phyloP scores from a whole-genome alignment of 2,888 invertebrate genomes.

The Bruchidius siliquastri region DNA sequence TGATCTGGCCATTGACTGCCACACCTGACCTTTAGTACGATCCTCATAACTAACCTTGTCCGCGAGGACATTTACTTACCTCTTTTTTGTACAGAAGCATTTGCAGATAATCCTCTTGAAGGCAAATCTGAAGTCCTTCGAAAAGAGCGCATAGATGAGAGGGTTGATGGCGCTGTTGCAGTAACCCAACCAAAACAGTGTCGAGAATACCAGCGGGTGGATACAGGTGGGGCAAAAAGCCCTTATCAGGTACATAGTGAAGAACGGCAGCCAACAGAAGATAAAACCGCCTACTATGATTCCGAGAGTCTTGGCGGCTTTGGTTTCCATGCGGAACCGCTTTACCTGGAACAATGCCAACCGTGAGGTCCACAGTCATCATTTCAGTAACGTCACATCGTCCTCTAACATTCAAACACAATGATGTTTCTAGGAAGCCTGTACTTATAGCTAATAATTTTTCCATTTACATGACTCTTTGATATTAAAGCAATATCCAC shows the following conservation, averaged over 20 bases:
- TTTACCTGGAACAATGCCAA: conserved; percentile 56
- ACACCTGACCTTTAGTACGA: no score
- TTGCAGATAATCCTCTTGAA: conserved; percentile 89
- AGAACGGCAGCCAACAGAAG: conserved; percentile 95
- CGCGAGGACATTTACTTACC: no score
- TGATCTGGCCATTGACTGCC: no score
- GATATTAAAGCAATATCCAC: no score
- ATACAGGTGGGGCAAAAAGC: conserved; percentile 86
- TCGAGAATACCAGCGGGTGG: conserved; percentile 77
- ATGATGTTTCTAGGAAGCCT: no score
- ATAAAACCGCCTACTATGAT: conserved; percentile 97
- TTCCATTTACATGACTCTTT: no score
- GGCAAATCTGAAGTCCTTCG: conserved; percentile 88
- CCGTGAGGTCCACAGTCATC: no score
- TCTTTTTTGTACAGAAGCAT: conserved; percentile 62
- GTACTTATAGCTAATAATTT: no score
- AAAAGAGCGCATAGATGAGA: conserved; percentile 90
- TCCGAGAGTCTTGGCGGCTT: conserved; percentile 93
- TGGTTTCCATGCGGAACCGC: conserved; percentile 91
- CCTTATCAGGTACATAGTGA: conserved; percentile 87
- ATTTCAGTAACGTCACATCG: no score
- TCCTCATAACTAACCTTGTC: no score
- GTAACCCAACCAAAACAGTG: conserved; percentile 96
- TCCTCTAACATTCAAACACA: no score
- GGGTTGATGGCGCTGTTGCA: conserved; percentile 96